These are phyloP conservation scores for Rhea americana DNA, from an alignment of 2,113 vertebrate species.

Conservation along the genomic window DNA sequence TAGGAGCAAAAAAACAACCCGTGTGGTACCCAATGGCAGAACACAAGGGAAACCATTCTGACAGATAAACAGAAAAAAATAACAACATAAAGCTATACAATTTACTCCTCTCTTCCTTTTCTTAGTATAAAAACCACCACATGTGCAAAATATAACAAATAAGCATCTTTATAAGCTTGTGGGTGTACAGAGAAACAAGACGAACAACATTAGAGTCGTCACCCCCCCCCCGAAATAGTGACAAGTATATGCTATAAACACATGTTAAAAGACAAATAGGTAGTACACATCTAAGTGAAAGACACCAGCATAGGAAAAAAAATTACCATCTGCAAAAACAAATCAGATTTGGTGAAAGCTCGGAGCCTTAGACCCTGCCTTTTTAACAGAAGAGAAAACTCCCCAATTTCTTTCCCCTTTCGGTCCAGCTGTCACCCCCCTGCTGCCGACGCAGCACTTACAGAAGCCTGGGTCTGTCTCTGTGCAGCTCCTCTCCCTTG, in stretches of 20 bases:
- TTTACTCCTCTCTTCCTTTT: background rate
- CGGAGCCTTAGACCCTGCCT: background rate
- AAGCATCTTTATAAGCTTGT: background rate
- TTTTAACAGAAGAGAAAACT: background rate
- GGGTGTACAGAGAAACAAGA: background rate
- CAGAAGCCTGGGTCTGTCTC: constrained; percentile 34
- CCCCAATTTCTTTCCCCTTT: background rate
- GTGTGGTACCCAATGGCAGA: background rate
- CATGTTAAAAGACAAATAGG: background rate
- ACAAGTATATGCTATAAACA: background rate
- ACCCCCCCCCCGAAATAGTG: background rate
- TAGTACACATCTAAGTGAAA: background rate
- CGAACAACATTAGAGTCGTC: rapidly evolving
- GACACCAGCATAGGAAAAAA: background rate
- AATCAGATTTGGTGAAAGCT: background rate
- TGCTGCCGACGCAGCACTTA: constrained; percentile 15
- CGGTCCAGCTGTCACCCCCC: background rate
- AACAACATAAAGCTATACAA: background rate
- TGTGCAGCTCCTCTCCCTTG: constrained; percentile 39
- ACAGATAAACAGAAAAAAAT: background rate
- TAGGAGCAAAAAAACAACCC: background rate
- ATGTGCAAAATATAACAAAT: background rate
- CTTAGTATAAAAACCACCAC: background rate
- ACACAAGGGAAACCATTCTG: background rate
- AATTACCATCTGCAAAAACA: background rate